Conservation (phyloP, 2,888 invertebrate species). For the Folsomia candida region DNA sequence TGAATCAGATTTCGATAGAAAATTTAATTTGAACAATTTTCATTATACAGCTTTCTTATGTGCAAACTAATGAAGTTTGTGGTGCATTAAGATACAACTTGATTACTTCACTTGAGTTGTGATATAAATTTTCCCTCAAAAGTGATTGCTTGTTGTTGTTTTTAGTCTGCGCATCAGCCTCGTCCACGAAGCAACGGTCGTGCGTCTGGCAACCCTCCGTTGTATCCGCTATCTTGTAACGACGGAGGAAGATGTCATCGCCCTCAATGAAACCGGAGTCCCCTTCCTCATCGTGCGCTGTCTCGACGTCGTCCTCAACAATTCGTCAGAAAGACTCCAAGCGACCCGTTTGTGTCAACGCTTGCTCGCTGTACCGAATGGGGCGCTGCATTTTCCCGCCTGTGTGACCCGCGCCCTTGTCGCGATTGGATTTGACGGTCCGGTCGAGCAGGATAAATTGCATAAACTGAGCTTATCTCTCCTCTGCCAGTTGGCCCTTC, state of each 20-base stretch:
- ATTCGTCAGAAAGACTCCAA: slow-evolving; percentile 78
- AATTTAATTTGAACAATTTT: too few relatives aligned
- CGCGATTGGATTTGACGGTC: slow-evolving; percentile 74
- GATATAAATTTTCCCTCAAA: neutral
- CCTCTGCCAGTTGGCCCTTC: slow-evolving; percentile 80
- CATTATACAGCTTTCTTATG: too few relatives aligned
- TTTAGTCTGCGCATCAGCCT: slow-evolving; percentile 83
- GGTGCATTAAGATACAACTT: too few relatives aligned
- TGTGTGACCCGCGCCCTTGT: slow-evolving; percentile 76
- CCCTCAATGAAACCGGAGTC: slow-evolving; percentile 76
- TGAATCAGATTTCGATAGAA: too few relatives aligned
- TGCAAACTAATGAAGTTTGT: too few relatives aligned
- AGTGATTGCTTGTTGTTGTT: too few relatives aligned
- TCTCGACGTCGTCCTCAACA: slow-evolving; percentile 82
- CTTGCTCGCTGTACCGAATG: slow-evolving; percentile 45
- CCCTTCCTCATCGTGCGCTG: slow-evolving; percentile 83
- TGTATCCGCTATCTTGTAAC: slow-evolving; percentile 80
- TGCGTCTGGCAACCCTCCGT: slow-evolving; percentile 83
- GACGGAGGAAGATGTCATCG: slow-evolving; percentile 72
- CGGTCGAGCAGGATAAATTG: slow-evolving; percentile 77
- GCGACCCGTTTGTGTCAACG: slow-evolving; percentile 79
- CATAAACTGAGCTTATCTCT: slow-evolving; percentile 81
- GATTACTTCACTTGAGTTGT: neutral
- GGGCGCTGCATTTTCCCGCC: slow-evolving; percentile 62
- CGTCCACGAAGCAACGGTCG: slow-evolving; percentile 81